Evolutionary conservation across 2,888 invertebrate species (phyloP), one percentile per base, ranked within the genome.

Genomic region (Rhingia campestris): DNA sequence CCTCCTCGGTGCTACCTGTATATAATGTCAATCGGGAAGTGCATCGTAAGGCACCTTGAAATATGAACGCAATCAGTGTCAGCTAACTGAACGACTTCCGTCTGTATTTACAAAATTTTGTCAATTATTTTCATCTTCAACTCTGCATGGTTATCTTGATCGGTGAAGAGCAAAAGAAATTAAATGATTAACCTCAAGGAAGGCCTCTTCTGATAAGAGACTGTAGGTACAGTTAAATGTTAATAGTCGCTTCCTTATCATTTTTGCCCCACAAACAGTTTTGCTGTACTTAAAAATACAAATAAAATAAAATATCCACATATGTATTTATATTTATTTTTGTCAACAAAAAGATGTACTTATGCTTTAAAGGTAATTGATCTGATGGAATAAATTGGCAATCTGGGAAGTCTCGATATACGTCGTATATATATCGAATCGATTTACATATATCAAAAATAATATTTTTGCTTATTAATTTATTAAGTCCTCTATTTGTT

Each of bases 161-260:
- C 41, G 64, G 41, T 35, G 51, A 41, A 51, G 33, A 14, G 32
- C 51, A 39, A 41, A 41, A 51, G 6, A 22, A 37, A 51, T 51
- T n/a, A 32, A n/a, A 7, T 5, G 12, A n/a, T 32, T 64, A 51
- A 66, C 51, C 39, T 66, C 32, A 41, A 54, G 66, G 43, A 43
- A 43, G 43, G 41, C 33, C 43, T 35, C 12, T 3, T 2, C 0
- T 22, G 67, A 67, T 67, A 67, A 67, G 53, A 7, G 1, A 22
- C 1, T 22, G 22, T 22, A 49, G 10, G 6, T 10, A 32, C 3
- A 37, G 30, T 37, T 6, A 4, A 49, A 10, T 43, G 14, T 30
- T 4, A 2, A 1, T 14, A 22, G 43, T 35, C n/a, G 14, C 2
- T 35, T 35, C 22, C n/a, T 45, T 67, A 54, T 43, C 67, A 35